Percentiles rank a stretch among this genome's conserved stretches.
Conservation (phyloP, 2,888 invertebrate genomes). For the Phytoseiulus persimilis region DNA sequence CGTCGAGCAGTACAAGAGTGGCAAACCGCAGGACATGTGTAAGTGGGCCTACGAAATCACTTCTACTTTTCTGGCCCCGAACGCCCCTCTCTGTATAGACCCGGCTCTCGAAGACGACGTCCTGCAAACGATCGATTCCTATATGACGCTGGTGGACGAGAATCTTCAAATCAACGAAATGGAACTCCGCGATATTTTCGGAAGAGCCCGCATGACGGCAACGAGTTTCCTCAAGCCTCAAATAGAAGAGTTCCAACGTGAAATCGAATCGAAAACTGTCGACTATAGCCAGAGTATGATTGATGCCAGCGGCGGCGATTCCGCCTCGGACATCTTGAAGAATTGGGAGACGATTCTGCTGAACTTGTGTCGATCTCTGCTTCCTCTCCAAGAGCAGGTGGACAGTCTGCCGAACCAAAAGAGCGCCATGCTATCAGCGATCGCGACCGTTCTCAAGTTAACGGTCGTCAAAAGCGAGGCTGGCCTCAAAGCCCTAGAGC, state of each 20-base stretch:
- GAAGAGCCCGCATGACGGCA: slow-evolving; percentile 14
- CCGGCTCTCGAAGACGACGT: slow-evolving; percentile 14
- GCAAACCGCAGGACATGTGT: slow-evolving; percentile 58
- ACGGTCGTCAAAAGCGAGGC: slow-evolving; percentile 61
- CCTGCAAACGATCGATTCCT: slow-evolving; percentile 24
- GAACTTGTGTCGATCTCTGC: background rate
- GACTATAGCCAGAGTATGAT: slow-evolving; percentile 8
- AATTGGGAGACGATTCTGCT: slow-evolving; percentile 17
- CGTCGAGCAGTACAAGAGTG: slow-evolving; percentile 37
- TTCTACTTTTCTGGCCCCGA: slow-evolving; percentile 78
- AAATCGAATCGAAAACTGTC: slow-evolving; percentile 24
- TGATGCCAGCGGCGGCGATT: background rate
- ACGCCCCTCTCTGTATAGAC: slow-evolving; percentile 42
- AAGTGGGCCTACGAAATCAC: slow-evolving; percentile 96
- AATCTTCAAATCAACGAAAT: background rate
- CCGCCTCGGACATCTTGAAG: background rate
- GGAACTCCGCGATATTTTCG: slow-evolving; percentile 26
- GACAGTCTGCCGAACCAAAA: slow-evolving; percentile 60
- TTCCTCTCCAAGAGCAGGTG: slow-evolving; percentile 54
- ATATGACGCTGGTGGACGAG: slow-evolving; percentile 31
- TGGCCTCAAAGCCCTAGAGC: slow-evolving; percentile 59
- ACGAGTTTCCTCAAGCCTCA: slow-evolving; percentile 31
- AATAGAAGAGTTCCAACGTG: slow-evolving; percentile 20
- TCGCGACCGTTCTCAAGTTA: slow-evolving; percentile 71
- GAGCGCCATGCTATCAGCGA: slow-evolving; percentile 65